Evolutionary conservation across 2,113 vertebrate genomes (phyloP).

Genomic region (Trogon melanurus): DNA sequence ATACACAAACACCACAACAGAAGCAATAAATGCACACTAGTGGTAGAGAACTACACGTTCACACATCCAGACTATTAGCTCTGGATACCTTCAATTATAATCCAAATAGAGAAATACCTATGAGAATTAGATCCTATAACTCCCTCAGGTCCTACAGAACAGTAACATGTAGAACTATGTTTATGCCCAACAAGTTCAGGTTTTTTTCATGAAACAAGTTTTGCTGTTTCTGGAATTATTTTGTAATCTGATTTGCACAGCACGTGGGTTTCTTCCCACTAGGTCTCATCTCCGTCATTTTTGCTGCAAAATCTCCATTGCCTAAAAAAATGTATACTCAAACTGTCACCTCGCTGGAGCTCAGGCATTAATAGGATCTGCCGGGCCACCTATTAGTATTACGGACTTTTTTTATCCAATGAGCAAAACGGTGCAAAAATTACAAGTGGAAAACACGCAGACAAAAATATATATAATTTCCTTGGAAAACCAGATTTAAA

Average conservation of each 20-base stretch:
- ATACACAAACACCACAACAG: not conserved
- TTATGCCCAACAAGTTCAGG: not conserved
- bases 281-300: not conserved
- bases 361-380: not conserved
- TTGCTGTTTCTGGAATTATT: not conserved
- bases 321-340: not conserved
- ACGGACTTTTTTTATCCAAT: not conserved
- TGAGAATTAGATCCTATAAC: not conserved
- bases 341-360: not conserved
- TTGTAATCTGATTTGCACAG: not conserved
- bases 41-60: not conserved
- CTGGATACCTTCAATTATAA: not conserved
- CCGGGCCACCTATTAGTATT: not conserved
- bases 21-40: not conserved
- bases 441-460: not conserved
- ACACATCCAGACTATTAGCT: not conserved
- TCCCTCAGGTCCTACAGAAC: not conserved
- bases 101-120: not conserved
- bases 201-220: not conserved
- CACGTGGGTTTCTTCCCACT: rapidly evolving
- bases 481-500: not conserved
- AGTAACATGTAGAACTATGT: not conserved
- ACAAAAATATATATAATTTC: not conserved
- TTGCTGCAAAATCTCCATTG: not conserved
- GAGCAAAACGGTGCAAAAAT: not conserved